Percentiles rank a stretch among this genome's conserved stretches.
Conservation (phyloP, 2,797 vertebrate genomes). For the Prunella strophiata region DNA sequence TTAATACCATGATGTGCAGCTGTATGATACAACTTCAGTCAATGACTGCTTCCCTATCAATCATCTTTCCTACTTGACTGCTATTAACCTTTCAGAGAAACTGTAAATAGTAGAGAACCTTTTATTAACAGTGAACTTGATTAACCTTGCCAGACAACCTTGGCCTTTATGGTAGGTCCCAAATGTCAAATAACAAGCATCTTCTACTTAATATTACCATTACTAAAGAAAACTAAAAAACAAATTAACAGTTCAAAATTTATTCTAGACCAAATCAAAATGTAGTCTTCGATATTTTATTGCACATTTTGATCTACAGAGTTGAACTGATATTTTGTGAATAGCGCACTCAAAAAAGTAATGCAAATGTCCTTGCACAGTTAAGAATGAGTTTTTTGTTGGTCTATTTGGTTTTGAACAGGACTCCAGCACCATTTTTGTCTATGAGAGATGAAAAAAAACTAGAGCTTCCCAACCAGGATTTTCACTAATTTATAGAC, state of each 20-base stretch:
- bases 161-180: not conserved
- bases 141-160: not conserved
- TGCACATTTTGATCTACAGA: not conserved
- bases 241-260: not conserved
- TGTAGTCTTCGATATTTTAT: not conserved
- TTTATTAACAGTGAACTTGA: not conserved
- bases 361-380: not conserved
- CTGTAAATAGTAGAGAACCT: not conserved
- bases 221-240: not conserved
- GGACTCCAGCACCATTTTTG: not conserved
- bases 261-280: not conserved
- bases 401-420: not conserved
- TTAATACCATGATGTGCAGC: not conserved
- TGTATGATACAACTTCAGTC: not conserved
- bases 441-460: not conserved
- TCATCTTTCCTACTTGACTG: not conserved
- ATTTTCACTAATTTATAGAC: not conserved
- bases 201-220: not conserved
- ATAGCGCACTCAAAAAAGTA: not conserved
- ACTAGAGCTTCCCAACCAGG: not conserved
- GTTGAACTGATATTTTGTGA: not conserved
- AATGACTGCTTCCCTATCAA: not conserved
- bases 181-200: not conserved
- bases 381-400: not conserved
- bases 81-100: not conserved